Base-by-base conservation (phyloP, 2,113 vertebrate species). In the Micromys minutus region DNA sequence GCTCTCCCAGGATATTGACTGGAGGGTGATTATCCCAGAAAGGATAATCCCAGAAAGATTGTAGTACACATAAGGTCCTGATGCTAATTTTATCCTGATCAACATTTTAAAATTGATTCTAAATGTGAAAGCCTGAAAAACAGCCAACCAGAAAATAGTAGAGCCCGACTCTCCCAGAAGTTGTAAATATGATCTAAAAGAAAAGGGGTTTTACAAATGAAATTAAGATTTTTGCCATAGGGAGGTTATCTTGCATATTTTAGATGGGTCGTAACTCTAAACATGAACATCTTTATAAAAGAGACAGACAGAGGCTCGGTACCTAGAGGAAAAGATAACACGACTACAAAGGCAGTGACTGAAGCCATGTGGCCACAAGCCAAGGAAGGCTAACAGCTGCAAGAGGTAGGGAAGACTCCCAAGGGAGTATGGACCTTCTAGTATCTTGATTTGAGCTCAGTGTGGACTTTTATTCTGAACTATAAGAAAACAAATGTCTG, bases 51-150 rank as follows among this genome's bases (percentile, higher is more conserved):
- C n/a, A n/a, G n/a, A 11, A 36, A 76, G 72, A 45, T 12, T 77
- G 19, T 29, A 65, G 59, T 31, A 24, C 34, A 17, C 19, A 39
- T 75, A 45, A 75, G 52, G 7, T 50, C 86, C 22, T n/a, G 67
- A n/a, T 71, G 65, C 31, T 91, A 57, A 91, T 80, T 94, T 91
- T 91, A 52, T 86, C 15, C 26, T 72, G 69, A 55, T 69, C 6
- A 84, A 63, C 59, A 77, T 77, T 86, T 92, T 50, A 65, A 87
- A 65, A 80, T 50, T 55, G 29, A 77, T 17, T 67, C 34, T 88
- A 3, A 10, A 10, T 87, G 50, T 31, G 72, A 39, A 57, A 81
- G 79, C 29, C 24, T 72, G 21, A 83, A 63, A 91, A 88, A 52
- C 12, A 65, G 21, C 19, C 65, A 72, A 65, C 7, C 39, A 29